Base-by-base conservation (phyloP, 2,888 invertebrate genomes). In the Chloroclysta siterata region DNA sequence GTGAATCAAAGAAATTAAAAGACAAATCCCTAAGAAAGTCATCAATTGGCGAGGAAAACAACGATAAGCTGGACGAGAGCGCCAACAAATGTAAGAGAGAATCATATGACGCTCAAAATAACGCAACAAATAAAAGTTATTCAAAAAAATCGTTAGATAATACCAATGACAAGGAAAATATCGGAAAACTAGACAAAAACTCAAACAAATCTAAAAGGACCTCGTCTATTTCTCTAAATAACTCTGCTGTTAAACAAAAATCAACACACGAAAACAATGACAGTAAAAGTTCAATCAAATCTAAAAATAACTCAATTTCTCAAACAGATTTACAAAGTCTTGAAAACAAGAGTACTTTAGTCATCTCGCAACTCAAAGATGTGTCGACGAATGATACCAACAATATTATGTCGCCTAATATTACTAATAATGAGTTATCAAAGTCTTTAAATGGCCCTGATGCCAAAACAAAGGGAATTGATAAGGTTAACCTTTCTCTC, bases 301-400 rank as follows among this genome's bases (percentile, higher is more conserved):
- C 80, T 10, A 79, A 74, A 68, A 76, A 73, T 57, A 82, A 78
- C 60, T 76, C 78, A 10, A 36, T 68, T 22, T 71, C 69, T 15
- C 60, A 75, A 39, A 75, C 74, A 29, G 68, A 75, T n/a, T 70
- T 70, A 48, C 73, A 77, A 65, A 75, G 72, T 60, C 28, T 76
- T 39, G 81, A 82, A 75, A 85, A 80, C 65, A 88, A 84, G 75
- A 89, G 82, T 68, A 90, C 88, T 15, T 74, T 89, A 42, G 79
- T 89, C 51, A 68, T 89, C 55, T 87, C 90, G 55, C 83, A 88
- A 73, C 68, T 87, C n/a, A 88, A 86, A 78, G 87, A 90, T 66
- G 53, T 75, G 6, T 83, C 87, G 22, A 66, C 73, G 22, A 74
- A 70, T 65, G 84, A 84, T 68, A 76, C 71, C 29, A 79, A 71